Evolutionary conservation across 2,797 vertebrate genomes (phyloP).

Genomic region (Karalla daura): DNA sequence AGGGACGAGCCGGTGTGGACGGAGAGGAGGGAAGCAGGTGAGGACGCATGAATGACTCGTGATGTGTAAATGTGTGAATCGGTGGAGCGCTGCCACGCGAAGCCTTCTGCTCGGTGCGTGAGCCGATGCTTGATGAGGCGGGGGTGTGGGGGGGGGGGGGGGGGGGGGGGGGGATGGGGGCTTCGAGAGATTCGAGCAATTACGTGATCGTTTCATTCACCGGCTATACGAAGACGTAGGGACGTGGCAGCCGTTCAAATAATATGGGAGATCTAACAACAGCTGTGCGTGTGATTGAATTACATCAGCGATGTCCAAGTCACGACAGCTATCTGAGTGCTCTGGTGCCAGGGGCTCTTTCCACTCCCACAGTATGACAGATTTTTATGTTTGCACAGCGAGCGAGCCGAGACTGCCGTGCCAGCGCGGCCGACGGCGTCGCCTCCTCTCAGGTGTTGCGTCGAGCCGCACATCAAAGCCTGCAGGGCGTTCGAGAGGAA

Average conservation of each 20-base stretch:
- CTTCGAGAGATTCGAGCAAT: too few relatives aligned
- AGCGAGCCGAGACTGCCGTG: constrained; percentile 55
- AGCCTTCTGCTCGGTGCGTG: neutral
- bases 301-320: constrained; percentile 32
- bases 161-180: too few relatives aligned
- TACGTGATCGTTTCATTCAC: constrained; percentile 19
- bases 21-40: constrained; percentile 90
- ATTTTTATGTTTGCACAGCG: constrained; percentile 63
- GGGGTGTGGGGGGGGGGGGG: too few relatives aligned
- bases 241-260: constrained; percentile 32
- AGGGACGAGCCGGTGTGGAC: constrained; percentile 85
- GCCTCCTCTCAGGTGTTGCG: constrained; percentile 70
- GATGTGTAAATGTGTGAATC: constrained; percentile 12
- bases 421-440: constrained; percentile 39
- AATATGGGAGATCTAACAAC: constrained; percentile 26
- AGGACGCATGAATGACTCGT: constrained; percentile 56
- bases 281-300: constrained; percentile 36
- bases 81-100: neutral
- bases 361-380: constrained; percentile 49
- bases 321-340: constrained; percentile 43
- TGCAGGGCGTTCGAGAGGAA: constrained; percentile 65
- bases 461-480: constrained; percentile 68
- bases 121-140: neutral
- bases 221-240: constrained; percentile 22
- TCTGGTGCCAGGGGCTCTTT: constrained; percentile 50